Evolutionary conservation across 1,140 invertebrate genomes (phyloP).

Genomic region (Gonatopus flavifemur): DNA sequence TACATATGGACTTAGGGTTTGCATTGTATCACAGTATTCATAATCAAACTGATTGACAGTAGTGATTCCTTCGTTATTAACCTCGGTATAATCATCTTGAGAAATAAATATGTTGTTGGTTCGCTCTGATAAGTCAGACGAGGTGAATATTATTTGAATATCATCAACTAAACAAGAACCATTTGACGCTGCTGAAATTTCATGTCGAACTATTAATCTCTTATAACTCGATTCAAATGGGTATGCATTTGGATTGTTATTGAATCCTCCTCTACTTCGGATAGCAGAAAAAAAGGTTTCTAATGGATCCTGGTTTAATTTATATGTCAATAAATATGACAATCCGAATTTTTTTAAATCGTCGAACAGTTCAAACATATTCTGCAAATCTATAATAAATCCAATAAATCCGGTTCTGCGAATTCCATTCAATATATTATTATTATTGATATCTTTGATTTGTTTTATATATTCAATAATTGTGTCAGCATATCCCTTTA

Average conservation of each 20-base stretch:
- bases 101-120: too few relatives aligned
- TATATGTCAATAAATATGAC: conserved; percentile 31
- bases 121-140: too few relatives aligned
- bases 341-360: not conserved
- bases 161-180: too few relatives aligned
- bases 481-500: not conserved
- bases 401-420: not conserved
- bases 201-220: not conserved
- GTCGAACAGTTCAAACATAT: not conserved
- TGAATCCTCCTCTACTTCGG: conserved; percentile 38
- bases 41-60: too few relatives aligned
- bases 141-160: too few relatives aligned
- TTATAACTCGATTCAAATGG: conserved; percentile 22
- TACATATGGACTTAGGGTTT: too few relatives aligned
- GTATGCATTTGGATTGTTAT: conserved; percentile 43
- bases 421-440: not conserved
- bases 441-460: not conserved
- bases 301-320: conserved; percentile 45
- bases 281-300: conserved; percentile 47
- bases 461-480: not conserved
- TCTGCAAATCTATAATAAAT: conserved; percentile 1
- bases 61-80: too few relatives aligned
- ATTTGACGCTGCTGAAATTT: too few relatives aligned
- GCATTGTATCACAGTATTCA: too few relatives aligned
- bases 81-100: too few relatives aligned